Evolutionary conservation across 2,113 vertebrate genomes (phyloP), one percentile per base, ranked within the genome.

Genomic region (Potamarius usumacintae): DNA sequence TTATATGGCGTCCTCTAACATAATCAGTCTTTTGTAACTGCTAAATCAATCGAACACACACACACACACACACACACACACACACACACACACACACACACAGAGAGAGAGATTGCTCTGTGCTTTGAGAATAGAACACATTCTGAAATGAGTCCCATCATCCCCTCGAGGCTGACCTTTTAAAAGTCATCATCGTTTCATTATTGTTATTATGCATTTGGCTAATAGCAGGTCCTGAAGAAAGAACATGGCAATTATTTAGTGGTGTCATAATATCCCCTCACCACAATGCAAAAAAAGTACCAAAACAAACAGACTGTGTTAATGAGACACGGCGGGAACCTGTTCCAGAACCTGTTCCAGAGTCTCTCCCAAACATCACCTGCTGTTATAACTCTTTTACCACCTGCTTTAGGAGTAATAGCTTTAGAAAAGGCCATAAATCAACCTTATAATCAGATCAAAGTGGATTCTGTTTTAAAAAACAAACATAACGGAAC

Each of bases 171-270:
- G 48, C 60, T 88, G 90, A 91, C 90, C 88, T 88, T 93, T 88
- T 86, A 86, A 88, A 88, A 85, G 63, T 84, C 90, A 90, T 92
- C 86, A 92, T 80, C 84, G 90, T 91, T 88, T 90, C 87, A 85
- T 92, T 93, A 89, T 84, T 60, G 86, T 80, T 87, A 79, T 87
- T 86, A 92, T 92, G 90, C 87, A 92, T 93, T 91, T 90, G 25
- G 52, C 85, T 88, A 89, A 88, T 55, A 84, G 69, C 82, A 87
- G 85, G 58, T 79, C 77, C 67, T 2, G 63, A 76, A 85, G 89
- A 91, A 91, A 80, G 57, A 83, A 79, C 71, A 69, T 87, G 88
- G 83, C 85, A 88, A 86, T 91, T 90, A 92, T 89, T 87, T 92
- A 91, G 93, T 34, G 83, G 87, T 84, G 80, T 91, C 91, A 67